phyloP scores from a whole-genome alignment of 92 coral and sea anemone species.

The Muricea muricata region DNA sequence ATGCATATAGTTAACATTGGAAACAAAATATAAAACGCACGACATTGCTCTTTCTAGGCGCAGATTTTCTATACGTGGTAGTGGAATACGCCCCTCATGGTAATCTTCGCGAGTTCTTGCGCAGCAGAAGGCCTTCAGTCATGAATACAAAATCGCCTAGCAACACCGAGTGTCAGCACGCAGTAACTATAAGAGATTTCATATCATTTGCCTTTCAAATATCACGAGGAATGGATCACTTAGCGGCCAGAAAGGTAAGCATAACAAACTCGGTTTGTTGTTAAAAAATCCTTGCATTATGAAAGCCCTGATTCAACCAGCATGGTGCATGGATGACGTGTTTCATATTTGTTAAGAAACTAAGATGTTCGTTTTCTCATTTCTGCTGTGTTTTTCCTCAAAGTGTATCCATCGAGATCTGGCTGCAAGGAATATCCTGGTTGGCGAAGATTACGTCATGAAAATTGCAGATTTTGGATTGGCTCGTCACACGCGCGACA shows the following conservation, averaged over 20 bases:
- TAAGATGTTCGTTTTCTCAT: background rate
- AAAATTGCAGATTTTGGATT: conserved; percentile 98
- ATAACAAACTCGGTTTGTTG: too few species aligned
- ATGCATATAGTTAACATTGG: too few species aligned
- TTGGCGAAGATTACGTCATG: conserved; percentile 95
- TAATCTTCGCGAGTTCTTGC: conserved; percentile 89
- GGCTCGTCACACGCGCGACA: conserved; percentile 92
- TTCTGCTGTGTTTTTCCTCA: background rate
- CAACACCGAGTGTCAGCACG: conserved; percentile 46
- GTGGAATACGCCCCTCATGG: conserved; percentile 98
- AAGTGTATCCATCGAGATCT: conserved; percentile 97
- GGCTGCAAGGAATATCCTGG: conserved; percentile 95
- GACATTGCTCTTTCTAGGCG: conserved; percentile 17
- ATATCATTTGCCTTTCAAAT: conserved; percentile 94
- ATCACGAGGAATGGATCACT: conserved; percentile 94
- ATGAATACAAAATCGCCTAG: conserved; percentile 57
- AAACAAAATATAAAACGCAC: too few species aligned
- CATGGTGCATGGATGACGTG: too few species aligned
- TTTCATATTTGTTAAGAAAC: background rate
- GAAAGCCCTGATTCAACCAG: too few species aligned
- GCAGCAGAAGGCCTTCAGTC: conserved; percentile 89
- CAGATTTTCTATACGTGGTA: conserved; percentile 85
- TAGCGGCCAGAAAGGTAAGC: conserved; percentile 83
- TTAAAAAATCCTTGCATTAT: too few species aligned
- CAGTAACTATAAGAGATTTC: conserved; percentile 89